Evolutionary conservation across 1,140 invertebrate species (phyloP), one percentile per base, ranked within the genome.

Genomic region (Calycopis cecrops): DNA sequence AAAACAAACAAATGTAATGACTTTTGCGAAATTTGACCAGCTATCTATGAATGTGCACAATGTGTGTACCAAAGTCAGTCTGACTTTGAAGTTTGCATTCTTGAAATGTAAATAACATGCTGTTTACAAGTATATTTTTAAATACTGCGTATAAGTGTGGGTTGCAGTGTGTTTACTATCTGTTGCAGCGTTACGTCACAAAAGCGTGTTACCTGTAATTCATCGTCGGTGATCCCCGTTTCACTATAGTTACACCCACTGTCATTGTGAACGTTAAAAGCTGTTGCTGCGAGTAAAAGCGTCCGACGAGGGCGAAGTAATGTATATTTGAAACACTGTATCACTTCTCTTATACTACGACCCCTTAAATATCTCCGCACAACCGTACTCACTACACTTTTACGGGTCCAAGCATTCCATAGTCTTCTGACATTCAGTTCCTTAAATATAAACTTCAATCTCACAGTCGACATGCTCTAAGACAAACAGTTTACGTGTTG

Each of bases 231-330:
- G 4, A 88, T 87, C 49, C 76, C 75, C 50, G 72, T 60, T 2
- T 73, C 63, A 57, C 87, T 82, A 18, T 57, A 59, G 6, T 28
- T 28, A 28, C 66, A 59, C 0, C 33, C 52, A 35, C 58, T 54
- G 4, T 61, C 65, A 4, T 67, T 62, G 7, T 76, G 62, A 51
- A 72, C 72, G 48, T 82, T 83, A 53, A 73, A 87, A 0, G 82
- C 85, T 0, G 82, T 81, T 0, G 74, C 82, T 0, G 85, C 78
- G 9, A 88, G 49, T 1, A 87, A 61, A 0, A 88, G 55, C 9
- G 77, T 81, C 52, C 77, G 58, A 40, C 72, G 59, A 0, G 81
- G 84, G 9, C 74, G 69, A 10, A 83, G 63, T 38, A 80, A 68
- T 4, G 73, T 67, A 17, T 81, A 73, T 52, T 71, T 73, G 47